Percentiles rank a stretch among this genome's conserved stretches.
These are phyloP conservation scores for Babylonia areolata DNA, from an alignment of 1,140 invertebrate species.

Conservation along the genomic window DNA sequence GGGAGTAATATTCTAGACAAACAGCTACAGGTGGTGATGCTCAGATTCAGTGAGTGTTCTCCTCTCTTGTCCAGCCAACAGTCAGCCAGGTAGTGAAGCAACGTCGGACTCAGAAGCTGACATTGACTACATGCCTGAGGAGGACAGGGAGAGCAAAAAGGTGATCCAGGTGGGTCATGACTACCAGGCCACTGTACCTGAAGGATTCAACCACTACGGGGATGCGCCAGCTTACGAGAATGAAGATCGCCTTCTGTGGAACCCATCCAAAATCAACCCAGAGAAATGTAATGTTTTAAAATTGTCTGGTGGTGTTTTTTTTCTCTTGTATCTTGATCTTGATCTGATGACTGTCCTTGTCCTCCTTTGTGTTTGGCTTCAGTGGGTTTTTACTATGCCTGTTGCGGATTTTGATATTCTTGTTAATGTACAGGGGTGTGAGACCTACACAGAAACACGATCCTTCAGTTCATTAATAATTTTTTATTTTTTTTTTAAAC, in stretches of 20 bases:
- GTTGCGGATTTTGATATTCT: too few relatives aligned
- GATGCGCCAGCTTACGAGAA: slow-evolving; percentile 95
- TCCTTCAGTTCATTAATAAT: too few relatives aligned
- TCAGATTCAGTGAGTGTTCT: too few relatives aligned
- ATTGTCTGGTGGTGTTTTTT: not conserved
- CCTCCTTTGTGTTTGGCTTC: too few relatives aligned
- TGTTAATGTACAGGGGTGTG: too few relatives aligned
- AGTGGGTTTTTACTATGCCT: too few relatives aligned
- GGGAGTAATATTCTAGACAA: too few relatives aligned
- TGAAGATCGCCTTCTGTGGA: slow-evolving; percentile 96
- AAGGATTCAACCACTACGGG: slow-evolving; percentile 92
- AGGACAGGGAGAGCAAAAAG: slow-evolving; percentile 78
- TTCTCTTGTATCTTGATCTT: not conserved
- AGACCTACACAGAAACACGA: too few relatives aligned
- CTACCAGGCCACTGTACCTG: slow-evolving; percentile 95
- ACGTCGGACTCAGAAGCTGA: slow-evolving; percentile 78
- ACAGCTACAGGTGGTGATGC: too few relatives aligned
- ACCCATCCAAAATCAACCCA: slow-evolving; percentile 86
- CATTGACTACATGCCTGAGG: slow-evolving; percentile 48
- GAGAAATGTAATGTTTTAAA: slow-evolving; percentile 77
- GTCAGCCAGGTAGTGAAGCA: slow-evolving; percentile 68
- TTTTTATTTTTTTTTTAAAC: too few relatives aligned
- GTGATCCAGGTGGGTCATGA: slow-evolving; percentile 97
- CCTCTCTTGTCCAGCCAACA: slow-evolving; percentile 74
- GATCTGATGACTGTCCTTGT: too few relatives aligned